Conservation (phyloP, 2,113 vertebrate species). For the Colaptes auratus region DNA sequence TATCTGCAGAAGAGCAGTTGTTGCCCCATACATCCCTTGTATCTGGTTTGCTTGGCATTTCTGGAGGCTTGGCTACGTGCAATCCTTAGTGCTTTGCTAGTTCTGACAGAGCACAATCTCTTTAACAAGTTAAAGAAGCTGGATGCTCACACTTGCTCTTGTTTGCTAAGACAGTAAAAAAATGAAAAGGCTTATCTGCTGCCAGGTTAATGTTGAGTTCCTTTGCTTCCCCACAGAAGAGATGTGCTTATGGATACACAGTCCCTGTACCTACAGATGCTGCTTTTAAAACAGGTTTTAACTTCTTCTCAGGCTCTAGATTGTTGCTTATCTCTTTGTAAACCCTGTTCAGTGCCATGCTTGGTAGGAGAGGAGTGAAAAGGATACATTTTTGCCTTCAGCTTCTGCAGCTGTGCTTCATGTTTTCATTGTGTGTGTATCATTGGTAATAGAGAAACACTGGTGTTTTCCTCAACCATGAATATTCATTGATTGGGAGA, state of each 20-base stretch:
- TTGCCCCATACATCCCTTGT: not conserved
- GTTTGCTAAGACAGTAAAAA: not conserved
- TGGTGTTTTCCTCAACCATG: not conserved
- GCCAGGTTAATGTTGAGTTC: not conserved
- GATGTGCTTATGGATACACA: not conserved
- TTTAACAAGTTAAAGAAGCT: not conserved
- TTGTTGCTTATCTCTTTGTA: not conserved
- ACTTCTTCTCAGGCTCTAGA: not conserved
- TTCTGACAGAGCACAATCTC: constrained; percentile 3
- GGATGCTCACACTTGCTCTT: not conserved
- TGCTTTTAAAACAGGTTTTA: not conserved
- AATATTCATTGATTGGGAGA: not conserved
- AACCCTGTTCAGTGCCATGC: not conserved
- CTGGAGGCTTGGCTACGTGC: not conserved
- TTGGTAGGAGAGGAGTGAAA: not conserved
- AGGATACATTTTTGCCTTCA: not conserved
- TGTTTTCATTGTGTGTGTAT: not conserved
- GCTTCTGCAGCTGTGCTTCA: not conserved
- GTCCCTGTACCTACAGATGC: not conserved
- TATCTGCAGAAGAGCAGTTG: not conserved
- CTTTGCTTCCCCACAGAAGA: not conserved
- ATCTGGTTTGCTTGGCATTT: not conserved
- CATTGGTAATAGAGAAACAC: not conserved
- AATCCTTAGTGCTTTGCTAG: not conserved
- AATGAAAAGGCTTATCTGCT: not conserved